Evolutionary conservation across 2,888 invertebrate species (phyloP), one percentile per base, ranked within the genome.

Genomic region (Tetragnatha montana): DNA sequence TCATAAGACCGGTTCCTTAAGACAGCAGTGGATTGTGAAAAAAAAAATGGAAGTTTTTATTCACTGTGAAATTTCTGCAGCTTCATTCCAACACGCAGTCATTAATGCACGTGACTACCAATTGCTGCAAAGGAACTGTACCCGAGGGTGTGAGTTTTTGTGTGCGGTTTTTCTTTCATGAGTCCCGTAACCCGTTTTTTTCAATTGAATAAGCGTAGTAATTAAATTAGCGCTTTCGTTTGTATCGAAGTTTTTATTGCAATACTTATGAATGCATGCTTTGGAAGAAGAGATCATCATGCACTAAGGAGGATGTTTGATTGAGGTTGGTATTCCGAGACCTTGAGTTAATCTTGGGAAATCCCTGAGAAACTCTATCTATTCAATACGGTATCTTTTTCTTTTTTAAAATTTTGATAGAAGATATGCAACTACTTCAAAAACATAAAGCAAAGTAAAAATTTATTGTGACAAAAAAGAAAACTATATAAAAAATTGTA

Each of bases 51-150:
- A 21, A 19, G 51, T 79, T 70, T 81, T 82, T 60, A 73, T 60
- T 73, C 50, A 71, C 71, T 82, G 81, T 82, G 51, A 60, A 82
- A 82, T 82, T 47, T 78, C 81, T 73, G 60, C 81, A 73, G 35
- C 76, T 12, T 21, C 49, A 71, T 81, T 73, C n/a, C 73, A 8
- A 73, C 81, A 82, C 81, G 74, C 14, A 82, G 22, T 21, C 14
- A 76, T 76, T 76, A 50, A 0, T 50, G 17, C 35, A 17, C 51
- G 60, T 74, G 21, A 82, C n/a, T 73, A 73, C 21, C n/a, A 47
- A 8, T 7, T 51, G 14, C 71, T 82, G 49, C 51, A 3, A 76
- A 10, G n/a, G 51, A 73, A 51, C 21, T 47, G 49, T 21, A 19
- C 78, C 22, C 12, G 22, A 60, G 78, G 78, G 78, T 21, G 60